Evolutionary conservation across 2,888 invertebrate genomes (phyloP).

Genomic region (Ochropleura leucogaster): DNA sequence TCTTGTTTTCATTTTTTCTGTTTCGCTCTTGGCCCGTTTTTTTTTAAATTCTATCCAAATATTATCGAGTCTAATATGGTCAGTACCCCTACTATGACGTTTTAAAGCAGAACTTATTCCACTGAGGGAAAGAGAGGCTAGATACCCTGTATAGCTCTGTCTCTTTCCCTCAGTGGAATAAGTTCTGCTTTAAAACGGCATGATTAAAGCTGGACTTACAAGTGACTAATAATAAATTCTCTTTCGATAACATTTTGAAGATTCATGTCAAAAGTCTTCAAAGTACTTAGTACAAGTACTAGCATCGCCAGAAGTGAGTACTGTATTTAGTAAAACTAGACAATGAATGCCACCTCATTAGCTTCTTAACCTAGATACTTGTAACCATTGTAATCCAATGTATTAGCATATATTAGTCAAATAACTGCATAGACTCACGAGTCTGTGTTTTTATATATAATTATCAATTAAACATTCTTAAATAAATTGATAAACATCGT

Average conservation of each 20-base stretch:
- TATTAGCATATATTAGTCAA: constrained; percentile 65
- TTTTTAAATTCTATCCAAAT: neutral
- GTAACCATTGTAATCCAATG: constrained; percentile 57
- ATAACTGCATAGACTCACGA: constrained; percentile 4
- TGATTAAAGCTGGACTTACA: too few relatives aligned
- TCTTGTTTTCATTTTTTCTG: too few relatives aligned
- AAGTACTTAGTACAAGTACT: constrained; percentile 11
- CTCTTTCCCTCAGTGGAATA: too few relatives aligned
- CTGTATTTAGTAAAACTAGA: constrained; percentile 60
- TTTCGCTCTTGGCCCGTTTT: too few relatives aligned
- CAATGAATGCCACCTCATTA: constrained; percentile 71
- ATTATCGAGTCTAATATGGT: neutral
- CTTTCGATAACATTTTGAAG: neutral
- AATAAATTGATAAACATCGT: neutral
- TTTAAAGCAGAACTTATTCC: too few relatives aligned
- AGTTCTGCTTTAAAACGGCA: too few relatives aligned
- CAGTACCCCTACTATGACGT: too few relatives aligned
- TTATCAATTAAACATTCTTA: constrained; percentile 1
- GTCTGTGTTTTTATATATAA: neutral
- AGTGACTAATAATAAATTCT: neutral
- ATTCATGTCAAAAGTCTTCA: neutral
- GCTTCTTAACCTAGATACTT: constrained; percentile 72
- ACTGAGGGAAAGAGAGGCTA: too few relatives aligned
- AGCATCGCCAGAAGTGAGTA: neutral
- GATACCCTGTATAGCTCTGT: too few relatives aligned